Base-by-base conservation (phyloP, 2,888 invertebrate species). In the Nemurella pictetii region DNA sequence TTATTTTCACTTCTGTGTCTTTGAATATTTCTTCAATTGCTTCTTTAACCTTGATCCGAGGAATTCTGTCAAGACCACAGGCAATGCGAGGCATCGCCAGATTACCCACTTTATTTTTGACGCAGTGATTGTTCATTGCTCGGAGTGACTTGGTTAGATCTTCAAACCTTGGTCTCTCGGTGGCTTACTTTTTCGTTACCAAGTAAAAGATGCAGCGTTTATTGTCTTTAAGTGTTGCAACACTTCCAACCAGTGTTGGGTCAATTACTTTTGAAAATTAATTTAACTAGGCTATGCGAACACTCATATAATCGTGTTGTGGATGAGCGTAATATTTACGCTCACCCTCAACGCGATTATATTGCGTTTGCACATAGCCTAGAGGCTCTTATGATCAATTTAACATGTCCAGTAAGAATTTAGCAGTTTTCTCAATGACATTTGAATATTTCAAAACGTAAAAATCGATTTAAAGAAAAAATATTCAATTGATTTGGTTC, bases 51-150 rank as follows among this genome's bases (percentile, higher is more conserved):
- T 88, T 87, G 0, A 86, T 85, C 91, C 91, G 91, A 32, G 89
- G 84, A 12, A 91, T 88, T 55, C 88, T 85, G 87, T 91, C 91
- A 28, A 91, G 88, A 12, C 91, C 91, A 88, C 90, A 90, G 5
- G 90, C 91, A 85, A 91, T 90, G 77, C 87, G 87, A 3, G 91
- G 91, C 90, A 91, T 91, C 36, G 90, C 88, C 30, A 91, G 72
- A 2, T 87, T 84, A 20, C 78, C 87, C 4, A 90, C 89, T 72
- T 87, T 86, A 85, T 90, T 87, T 84, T 88, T 85, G 30, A 88
- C 81, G 85, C 89, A 89, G 85, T 90, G 89, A n/a, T 87, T 84
- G 85, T 88, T 89, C 89, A 90, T 88, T 4, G 87, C 88, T 30
- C 85, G 36, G 83, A 91, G 87, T 85, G 89, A 89, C 2, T 87